A percentile compares a stretch with the other conserved stretches of the same genome.
phyloP scores from a whole-genome alignment of 2,797 vertebrate genomes.

The Bradypus variegatus region DNA sequence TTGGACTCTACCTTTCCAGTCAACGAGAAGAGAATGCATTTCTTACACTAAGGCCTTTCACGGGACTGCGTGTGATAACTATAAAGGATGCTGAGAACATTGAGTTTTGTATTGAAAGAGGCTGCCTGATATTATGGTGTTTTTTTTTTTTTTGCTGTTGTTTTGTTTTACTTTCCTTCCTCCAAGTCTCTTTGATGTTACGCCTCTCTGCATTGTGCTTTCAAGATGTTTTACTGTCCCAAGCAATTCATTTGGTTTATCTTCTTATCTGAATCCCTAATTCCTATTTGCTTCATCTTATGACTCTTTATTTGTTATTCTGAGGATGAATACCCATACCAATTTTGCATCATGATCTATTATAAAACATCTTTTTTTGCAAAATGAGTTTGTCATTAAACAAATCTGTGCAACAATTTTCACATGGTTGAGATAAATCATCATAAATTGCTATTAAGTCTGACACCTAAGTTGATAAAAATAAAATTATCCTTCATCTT shows the following conservation, averaged over 20 bases:
- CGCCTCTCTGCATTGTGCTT: background rate
- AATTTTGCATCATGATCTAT: no score
- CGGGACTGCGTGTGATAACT: background rate
- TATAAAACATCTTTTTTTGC: no score
- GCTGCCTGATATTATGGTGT: background rate
- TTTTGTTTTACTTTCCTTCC: background rate
- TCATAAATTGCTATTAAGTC: background rate
- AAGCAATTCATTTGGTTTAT: background rate
- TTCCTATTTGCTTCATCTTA: background rate
- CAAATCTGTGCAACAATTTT: background rate
- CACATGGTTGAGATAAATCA: background rate
- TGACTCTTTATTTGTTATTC: background rate
- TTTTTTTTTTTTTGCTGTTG: background rate
- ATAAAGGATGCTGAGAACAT: background rate
- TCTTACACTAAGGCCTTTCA: conserved; percentile 17
- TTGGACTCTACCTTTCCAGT: background rate
- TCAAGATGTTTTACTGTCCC: background rate
- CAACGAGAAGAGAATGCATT: background rate
- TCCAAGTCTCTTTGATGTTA: background rate
- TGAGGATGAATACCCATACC: background rate
- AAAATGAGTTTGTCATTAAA: background rate
- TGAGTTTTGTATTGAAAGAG: background rate
- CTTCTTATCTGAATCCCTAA: background rate
- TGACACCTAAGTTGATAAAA: conserved; percentile 19
- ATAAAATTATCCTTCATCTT: background rate